Base-by-base conservation (phyloP, 2,797 vertebrate genomes). In the Bradypodion pumilum region DNA sequence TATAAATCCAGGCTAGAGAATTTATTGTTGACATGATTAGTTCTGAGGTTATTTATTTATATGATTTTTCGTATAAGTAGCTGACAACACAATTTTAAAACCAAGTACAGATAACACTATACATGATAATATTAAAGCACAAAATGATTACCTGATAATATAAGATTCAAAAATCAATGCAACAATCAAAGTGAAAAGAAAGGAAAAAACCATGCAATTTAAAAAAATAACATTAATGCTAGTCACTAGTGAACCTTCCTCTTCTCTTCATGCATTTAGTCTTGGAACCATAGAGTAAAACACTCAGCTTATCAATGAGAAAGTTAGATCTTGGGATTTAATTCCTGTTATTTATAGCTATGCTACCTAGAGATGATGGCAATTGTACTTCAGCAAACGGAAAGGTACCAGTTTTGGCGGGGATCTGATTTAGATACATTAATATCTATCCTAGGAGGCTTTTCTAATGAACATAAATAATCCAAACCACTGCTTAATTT, bases 241-340 rank as follows among this genome's bases (percentile, higher is more conserved):
- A 72, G 29, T 35, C 5, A 2, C 23, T 7, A 1, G 7, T n/a
- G 35, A 0, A 15, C 21, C 19, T 2, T 19, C 15, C 5, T 13
- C 65, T n/a, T 7, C n/a, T 1, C 2, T 37, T 46, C 1, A 21
- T 74, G 59, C 63, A n/a, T 12, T 37, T 82, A 2, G 42, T 62
- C 42, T 74, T 37, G 35, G 15, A 37, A 15, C 52, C 27, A 42
- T 10, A 5, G 66, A 32, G 40, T 27, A 27, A 25, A 80, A 8
- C 23, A 68, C 1, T 42, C 5, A 10, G 62, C 12, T 68, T 52
- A 27, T 37, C 21, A 52, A 13, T 4, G n/a, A 35, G 52, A 37
- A 75, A 25, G 8, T 9, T 2, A 72, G 25, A 23, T 49, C 7
- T 7, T 40, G 5, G n/a, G n/a, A n/a, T n/a, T n/a, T n/a, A n/a